Percentiles rank a stretch among this genome's conserved stretches.
phyloP scores from a whole-genome alignment of 2,797 vertebrate species.

The Scyliorhinus canicula region DNA sequence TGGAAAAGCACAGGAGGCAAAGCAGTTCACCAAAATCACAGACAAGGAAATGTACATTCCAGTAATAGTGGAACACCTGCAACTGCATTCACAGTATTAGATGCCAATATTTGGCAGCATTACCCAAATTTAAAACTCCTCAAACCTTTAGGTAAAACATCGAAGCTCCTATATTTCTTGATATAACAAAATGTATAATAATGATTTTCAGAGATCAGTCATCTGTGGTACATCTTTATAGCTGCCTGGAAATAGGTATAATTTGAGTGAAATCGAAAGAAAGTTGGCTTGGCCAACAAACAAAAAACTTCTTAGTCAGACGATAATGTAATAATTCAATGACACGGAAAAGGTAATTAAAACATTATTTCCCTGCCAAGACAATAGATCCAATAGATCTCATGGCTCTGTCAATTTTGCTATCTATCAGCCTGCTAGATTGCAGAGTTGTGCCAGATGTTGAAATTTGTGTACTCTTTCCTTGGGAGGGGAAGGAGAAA shows the following conservation, averaged over 20 bases:
- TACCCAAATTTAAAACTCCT: not conserved
- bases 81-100: not conserved
- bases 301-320: not conserved
- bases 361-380: not conserved
- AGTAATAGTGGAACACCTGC: not conserved
- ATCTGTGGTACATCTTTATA: not conserved
- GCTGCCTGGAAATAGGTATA: not conserved
- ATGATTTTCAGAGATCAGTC: not conserved
- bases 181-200: not conserved
- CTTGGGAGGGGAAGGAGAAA: not conserved
- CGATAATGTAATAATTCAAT: not conserved
- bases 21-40: not conserved
- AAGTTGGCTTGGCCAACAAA: not conserved
- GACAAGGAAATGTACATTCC: not conserved
- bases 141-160: not conserved
- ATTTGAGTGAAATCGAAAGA: too few relatives aligned
- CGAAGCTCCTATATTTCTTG: not conserved
- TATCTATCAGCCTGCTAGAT: not conserved
- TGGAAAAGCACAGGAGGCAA: not conserved
- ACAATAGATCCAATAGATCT: not conserved
- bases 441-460: not conserved
- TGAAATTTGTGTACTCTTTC: not conserved
- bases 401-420: not conserved
- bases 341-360: not conserved
- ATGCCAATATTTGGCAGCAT: not conserved